These are phyloP conservation scores for Aelia acuminata DNA, from an alignment of 2,888 invertebrate genomes.

Conservation along the genomic window DNA sequence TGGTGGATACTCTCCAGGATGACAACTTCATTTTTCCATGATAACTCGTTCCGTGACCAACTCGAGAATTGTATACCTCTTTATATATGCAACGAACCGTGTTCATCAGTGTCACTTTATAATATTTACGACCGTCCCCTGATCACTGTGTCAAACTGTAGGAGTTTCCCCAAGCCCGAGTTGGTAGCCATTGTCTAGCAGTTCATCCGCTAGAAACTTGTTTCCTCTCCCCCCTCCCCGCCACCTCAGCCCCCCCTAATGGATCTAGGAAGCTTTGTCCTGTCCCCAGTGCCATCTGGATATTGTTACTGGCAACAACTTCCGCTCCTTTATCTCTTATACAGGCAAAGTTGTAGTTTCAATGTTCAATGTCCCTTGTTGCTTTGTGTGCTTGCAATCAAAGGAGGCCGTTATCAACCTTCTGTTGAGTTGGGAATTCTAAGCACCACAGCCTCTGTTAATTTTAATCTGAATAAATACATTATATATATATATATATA, in stretches of 20 bases:
- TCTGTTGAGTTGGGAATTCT: background rate
- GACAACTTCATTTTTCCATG: too few species aligned
- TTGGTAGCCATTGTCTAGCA: background rate
- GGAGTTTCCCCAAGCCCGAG: background rate
- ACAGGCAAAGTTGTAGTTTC: background rate
- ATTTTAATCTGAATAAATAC: background rate
- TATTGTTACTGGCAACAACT: background rate
- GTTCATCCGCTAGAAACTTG: background rate
- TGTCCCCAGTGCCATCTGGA: background rate
- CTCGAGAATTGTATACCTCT: background rate
- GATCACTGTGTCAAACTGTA: background rate
- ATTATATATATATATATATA: too few species aligned
- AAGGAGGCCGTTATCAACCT: background rate
- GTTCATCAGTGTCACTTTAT: background rate
- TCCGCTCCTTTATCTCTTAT: background rate
- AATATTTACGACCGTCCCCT: background rate
- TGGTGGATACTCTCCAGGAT: too few species aligned
- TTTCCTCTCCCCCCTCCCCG: background rate
- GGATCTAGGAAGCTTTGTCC: constrained; percentile 21
- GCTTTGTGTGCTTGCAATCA: background rate
- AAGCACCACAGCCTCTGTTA: background rate
- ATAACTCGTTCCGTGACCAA: background rate
- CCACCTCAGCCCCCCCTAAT: background rate
- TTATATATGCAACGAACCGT: too few species aligned
- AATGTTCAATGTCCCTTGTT: background rate